Percentiles rank a stretch among this genome's conserved stretches.
These are phyloP conservation scores for Tinamus guttatus DNA, from an alignment of 2,113 vertebrate species.

Conservation along the genomic window DNA sequence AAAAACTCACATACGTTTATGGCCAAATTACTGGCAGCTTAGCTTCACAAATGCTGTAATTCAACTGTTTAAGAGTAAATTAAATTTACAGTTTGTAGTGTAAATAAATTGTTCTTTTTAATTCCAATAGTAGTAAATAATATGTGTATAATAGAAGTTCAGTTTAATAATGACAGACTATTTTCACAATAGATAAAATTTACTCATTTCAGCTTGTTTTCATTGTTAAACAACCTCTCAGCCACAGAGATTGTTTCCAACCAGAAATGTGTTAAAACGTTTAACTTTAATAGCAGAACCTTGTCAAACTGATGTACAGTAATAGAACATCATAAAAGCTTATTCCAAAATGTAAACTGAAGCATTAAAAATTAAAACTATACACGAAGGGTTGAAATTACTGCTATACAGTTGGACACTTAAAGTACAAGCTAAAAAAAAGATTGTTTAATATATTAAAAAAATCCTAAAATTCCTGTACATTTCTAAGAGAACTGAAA, in stretches of 20 bases:
- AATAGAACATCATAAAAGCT: not conserved
- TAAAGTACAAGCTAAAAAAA: not conserved
- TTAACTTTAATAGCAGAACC: constrained; percentile 35
- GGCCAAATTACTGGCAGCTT: constrained; percentile 56
- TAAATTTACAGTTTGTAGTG: constrained; percentile 41
- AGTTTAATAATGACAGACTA: constrained; percentile 16
- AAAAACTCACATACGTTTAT: constrained; percentile 10
- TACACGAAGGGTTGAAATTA: not conserved
- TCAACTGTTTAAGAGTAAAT: constrained; percentile 64
- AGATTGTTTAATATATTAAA: not conserved
- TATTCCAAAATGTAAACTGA: constrained; percentile 41
- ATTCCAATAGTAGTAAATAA: constrained; percentile 48
- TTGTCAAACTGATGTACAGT: constrained; percentile 14
- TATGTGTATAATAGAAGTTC: not conserved
- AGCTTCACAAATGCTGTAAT: constrained; percentile 46
- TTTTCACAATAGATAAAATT: constrained; percentile 30
- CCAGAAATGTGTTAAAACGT: constrained; percentile 39
- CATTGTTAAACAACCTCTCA: not conserved
- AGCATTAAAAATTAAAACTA: constrained; percentile 43
- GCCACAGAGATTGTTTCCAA: constrained; percentile 14
- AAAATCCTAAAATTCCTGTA: not conserved
- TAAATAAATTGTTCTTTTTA: constrained; percentile 51
- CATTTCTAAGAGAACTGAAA: not conserved
- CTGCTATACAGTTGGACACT: not conserved
- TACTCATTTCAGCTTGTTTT: constrained; percentile 31